Evolutionary conservation across 2,113 vertebrate species (phyloP), one percentile per base, ranked within the genome.

Genomic region (Pipa parva): DNA sequence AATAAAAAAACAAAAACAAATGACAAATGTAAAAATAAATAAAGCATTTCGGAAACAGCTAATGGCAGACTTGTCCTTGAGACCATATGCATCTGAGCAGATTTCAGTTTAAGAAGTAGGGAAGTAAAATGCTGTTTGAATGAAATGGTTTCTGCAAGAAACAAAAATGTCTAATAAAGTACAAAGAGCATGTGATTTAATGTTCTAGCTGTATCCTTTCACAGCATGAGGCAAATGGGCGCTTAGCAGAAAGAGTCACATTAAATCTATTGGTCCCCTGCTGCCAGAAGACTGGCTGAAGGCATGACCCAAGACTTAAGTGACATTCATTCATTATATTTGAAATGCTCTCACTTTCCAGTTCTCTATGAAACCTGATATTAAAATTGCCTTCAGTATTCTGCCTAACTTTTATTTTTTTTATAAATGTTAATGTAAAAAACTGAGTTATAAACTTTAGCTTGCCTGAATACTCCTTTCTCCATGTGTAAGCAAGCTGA

Each of bases 131-230:
- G 17, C 31, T 56, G 28, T 31, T 31, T 56, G 27, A 56, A 29
- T 29, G 27, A 31, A 31, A 31, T 31, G 26, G 10, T 33, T 56
- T 17, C 17, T 18, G 28, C 28, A 31, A 31, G 52, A 56, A 31
- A 56, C 26, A 56, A 27, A 59, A 59, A 15, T 24, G 22, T 18
- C 33, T 60, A 60, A 17, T 25, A 26, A 42, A 60, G 36, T 18
- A 60, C 36, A 60, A 60, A 60, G 15, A 20, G 45, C 25, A 60
- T 60, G 36, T 18, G 36, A 60, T 60, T 45, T 60, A 45, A 60
- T 60, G 36, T 26, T 45, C 58, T 27, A 15, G 15, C 22, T 45
- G 37, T 45, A 60, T 42, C 37, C 15, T 21, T 31, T 60, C 58
- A 45, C 58, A 60, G 36, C 58, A 60, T 25, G 58, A 27, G 37